These are phyloP conservation scores for Luffia ferchaultella DNA, from an alignment of 2,888 invertebrate species.

Conservation along the genomic window DNA sequence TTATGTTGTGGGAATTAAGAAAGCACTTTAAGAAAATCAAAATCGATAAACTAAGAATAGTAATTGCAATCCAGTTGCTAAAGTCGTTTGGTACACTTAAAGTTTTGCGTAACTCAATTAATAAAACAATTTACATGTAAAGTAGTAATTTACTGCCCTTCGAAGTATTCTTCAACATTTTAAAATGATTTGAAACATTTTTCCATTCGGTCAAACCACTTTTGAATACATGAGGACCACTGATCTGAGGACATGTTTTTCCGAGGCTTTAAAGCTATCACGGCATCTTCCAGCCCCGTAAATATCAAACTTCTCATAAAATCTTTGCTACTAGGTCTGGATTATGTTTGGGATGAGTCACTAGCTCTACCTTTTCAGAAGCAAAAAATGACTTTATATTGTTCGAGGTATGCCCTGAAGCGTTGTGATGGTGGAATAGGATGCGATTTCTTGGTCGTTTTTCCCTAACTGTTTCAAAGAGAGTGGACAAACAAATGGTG, in stretches of 20 bases:
- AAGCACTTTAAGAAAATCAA: too few species aligned
- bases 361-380: neutral
- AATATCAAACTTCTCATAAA: neutral
- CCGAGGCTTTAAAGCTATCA: neutral
- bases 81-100: too few species aligned
- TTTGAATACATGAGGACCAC: neutral
- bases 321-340: neutral
- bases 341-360: neutral
- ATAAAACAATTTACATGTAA: neutral
- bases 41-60: too few species aligned
- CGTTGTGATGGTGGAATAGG: neutral
- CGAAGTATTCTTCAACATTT: neutral
- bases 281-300: neutral
- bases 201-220: neutral
- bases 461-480: neutral
- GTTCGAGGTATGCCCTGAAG: neutral
- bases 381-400: neutral
- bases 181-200: neutral
- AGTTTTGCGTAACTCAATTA: too few species aligned
- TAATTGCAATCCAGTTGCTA: too few species aligned
- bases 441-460: neutral
- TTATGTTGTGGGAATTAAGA: too few species aligned
- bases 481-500: neutral
- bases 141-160: neutral
- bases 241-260: neutral